phyloP scores from a whole-genome alignment of 2,113 vertebrate genomes.

The Marmota monax region DNA sequence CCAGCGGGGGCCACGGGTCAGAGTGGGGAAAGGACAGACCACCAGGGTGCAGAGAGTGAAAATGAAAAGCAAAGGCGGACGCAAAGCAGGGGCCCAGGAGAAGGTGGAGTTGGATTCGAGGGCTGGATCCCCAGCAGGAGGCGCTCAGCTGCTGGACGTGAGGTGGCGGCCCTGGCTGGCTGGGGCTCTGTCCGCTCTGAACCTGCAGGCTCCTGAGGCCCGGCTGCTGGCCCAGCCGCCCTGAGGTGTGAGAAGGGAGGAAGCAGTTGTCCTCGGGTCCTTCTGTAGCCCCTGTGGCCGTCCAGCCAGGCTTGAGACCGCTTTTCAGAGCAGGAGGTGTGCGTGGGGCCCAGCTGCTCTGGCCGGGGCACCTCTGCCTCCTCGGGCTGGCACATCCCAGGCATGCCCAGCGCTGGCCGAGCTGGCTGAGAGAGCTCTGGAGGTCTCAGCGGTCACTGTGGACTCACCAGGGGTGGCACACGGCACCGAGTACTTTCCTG shows the following conservation, averaged over 20 bases:
- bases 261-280: slow-evolving; percentile 59
- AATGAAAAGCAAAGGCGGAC: not conserved
- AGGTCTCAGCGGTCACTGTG: not conserved
- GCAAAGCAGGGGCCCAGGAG: not conserved
- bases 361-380: not conserved
- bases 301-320: not conserved
- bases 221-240: rapidly evolving
- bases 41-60: not conserved
- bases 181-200: not conserved
- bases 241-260: not conserved
- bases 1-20: not conserved
- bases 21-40: not conserved
- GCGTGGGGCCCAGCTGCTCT: no score
- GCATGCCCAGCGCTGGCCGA: not conserved
- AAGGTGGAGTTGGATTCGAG: not conserved
- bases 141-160: not conserved
- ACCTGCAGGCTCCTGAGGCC: not conserved
- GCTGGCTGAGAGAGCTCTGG: not conserved
- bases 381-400: rapidly evolving
- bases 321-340: not conserved
- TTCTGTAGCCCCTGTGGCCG: not conserved
- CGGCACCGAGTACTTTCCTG: not conserved
- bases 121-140: not conserved
- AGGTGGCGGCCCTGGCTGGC: not conserved
- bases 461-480: not conserved